Base-by-base conservation (phyloP, 2,797 vertebrate genomes). In the Sylvilagus floridanus region DNA sequence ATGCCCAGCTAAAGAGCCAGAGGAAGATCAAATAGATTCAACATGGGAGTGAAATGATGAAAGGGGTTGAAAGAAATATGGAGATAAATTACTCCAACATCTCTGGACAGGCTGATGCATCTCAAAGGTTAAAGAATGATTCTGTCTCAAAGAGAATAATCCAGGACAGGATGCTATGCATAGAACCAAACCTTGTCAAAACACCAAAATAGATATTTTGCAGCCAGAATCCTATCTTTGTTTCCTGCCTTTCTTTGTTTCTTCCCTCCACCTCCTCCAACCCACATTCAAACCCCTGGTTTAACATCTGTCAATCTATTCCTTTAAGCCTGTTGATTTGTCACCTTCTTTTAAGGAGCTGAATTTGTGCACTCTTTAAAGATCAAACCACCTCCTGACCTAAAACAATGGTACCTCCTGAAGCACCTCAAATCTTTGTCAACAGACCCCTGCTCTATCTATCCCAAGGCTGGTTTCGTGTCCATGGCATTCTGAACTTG, bases 271-370 rank as follows among this genome's bases (percentile, higher is more conserved):
- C 26, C 62, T 84, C 69, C 66, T 89, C 68, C 60, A 95, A 81
- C 21, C 62, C 62, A 63, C 50, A 66, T 14, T 88, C 60, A 93
- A 88, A 75, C 16, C 28, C 26, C 21, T 94, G 32, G 26, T 81
- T 95, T 89, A 86, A 35, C 11, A 57, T 81, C 32, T 79, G 42
- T 84, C 72, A 87, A 22, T 32, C 21, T 54, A 84, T 84, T 84
- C 22, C 50, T 94, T 97, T 89, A 95, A 92, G 65, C 26, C n/a
- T 81, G 60, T 65, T 81, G 50, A 94, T 94, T 65, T 94, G 16
- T 83, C 26, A n/a, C 17, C 60, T 35, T 79, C 50, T 91, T 73
- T 73, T 60, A 88, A 87, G 37, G 30, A 86, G 8, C 30, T 94
- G 54, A 88, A 84, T 88, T 93, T 66, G 8, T 90, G 35, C 13